Base-by-base conservation (phyloP, 2,113 vertebrate genomes). In the Hylia prasina region DNA sequence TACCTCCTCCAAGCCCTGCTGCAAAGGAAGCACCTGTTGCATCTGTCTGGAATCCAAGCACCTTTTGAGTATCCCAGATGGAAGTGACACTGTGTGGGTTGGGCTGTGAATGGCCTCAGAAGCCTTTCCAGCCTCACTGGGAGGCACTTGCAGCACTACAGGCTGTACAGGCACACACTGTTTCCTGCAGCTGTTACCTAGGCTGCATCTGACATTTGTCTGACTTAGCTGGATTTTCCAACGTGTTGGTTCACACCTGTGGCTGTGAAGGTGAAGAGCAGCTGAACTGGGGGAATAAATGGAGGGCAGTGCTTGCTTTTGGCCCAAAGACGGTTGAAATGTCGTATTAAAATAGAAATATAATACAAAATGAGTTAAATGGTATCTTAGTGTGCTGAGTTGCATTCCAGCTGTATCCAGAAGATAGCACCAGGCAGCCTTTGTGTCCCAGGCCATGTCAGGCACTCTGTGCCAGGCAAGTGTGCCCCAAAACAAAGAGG, bases 91-190 rank as follows among this genome's bases (percentile, higher is more conserved):
- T 13, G 21, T 3, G 3, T 39, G 30, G 45, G 4, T 18, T 69
- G 79, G 54, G 40, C 75, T 72, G n/a, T 58, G 65, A 60, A 31
- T 30, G 20, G 44, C 51, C 57, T 47, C 50, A 44, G 27, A 8
- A 71, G 50, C 40, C 22, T 51, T 82, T 44, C 19, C 47, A 56
- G 45, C 47, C 61, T 56, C 24, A 0, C 10, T 15, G 48, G 60
- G 68, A 64, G 47, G 33, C n/a, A 23, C 40, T 58, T 10, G 0
- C 1, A 64, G 24, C 31, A 5, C 22, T 40, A 1, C 33, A 35
- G 47, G 28, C 56, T 79, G 19, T 1, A 6, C 13, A 68, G 75
- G 60, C 42, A 75, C 75, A 71, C 45, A 19, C 3, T 5, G 0
- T 68, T 58, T 58, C 56, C 56, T 58, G 56, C 56, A 58, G 56